Conservation (phyloP, 2,797 vertebrate species). For the Scolopax rusticola region DNA sequence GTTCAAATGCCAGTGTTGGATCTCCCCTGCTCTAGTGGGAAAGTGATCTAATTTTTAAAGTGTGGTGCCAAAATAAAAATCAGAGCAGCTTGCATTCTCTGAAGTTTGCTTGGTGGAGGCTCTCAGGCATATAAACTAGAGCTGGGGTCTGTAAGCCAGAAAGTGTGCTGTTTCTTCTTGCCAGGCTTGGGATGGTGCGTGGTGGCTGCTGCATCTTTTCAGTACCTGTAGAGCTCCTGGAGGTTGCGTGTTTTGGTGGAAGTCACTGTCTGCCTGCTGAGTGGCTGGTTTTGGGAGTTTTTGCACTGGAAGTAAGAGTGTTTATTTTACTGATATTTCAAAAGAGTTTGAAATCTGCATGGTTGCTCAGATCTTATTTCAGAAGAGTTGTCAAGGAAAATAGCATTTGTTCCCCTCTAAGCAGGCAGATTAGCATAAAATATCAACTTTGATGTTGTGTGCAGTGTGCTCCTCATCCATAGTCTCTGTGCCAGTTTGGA, state of each 20-base stretch:
- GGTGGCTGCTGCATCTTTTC: not conserved
- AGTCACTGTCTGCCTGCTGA: not conserved
- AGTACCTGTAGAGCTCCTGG: not conserved
- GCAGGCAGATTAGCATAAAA: constrained; percentile 19
- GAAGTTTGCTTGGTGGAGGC: not conserved
- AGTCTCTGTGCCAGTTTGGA: not conserved
- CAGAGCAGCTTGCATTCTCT: not conserved
- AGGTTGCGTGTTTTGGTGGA: not conserved
- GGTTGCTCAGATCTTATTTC: constrained; percentile 45
- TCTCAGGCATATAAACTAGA: not conserved
- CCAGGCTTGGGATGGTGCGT: accelerated
- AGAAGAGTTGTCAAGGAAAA: constrained; percentile 43
- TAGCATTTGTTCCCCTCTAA: not conserved
- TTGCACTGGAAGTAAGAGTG: not conserved
- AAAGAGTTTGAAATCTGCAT: not conserved
- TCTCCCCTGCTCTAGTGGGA: not conserved
- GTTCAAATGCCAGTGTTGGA: not conserved
- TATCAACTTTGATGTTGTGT: not conserved
- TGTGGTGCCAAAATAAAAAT: not conserved
- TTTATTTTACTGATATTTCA: constrained; percentile 10
- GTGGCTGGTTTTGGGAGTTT: not conserved
- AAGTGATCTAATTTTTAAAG: not conserved
- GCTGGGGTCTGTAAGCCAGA: not conserved
- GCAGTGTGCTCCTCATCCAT: not conserved
- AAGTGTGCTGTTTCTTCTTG: not conserved